Evolutionary conservation across 2,797 vertebrate species (phyloP), one percentile per base, ranked within the genome.

Genomic region (Alectoris magna): DNA sequence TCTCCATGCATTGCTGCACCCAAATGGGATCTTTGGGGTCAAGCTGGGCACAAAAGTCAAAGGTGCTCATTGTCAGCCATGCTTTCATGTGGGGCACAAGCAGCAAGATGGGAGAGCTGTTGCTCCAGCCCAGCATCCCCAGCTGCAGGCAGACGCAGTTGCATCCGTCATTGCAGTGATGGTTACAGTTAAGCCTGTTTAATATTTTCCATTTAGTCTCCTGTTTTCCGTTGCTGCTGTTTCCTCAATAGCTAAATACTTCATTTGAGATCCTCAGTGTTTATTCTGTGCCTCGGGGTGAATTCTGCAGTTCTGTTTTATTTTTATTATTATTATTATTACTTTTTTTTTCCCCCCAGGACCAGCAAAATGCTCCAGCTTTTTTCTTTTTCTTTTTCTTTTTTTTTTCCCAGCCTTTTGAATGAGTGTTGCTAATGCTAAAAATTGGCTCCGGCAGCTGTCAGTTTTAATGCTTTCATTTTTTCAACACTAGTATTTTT

Each of bases 361-460:
- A 82, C 53, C 38, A 79, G 53, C 34, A 82, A 82, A 96, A 76
- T 17, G 10, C 34, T 68, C 80, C 83, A 88, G 87, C 41, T 18
- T 67, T 91, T 88, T 53, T 53, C 41, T 18, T 67, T 90, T 86
- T 53, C 27, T 53, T 17, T 29, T 53, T 16, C 7, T 53, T 69
- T 8, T 51, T 9, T 13, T 19, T 34, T 34, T 34, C 34, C 34
- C 9, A 31, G 27, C 39, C 19, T 7, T 14, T 67, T 87, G 85
- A 92, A 91, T 96, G 88, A 90, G 23, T 56, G 87, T 79, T 71
- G n/a, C 71, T 92, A 88, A 92, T 92, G 80, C 76, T 90, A 82
- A 92, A 69, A 94, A 87, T 63, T 68, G 58, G 55, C 84, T 84
- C 44, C 74, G 14, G 36, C 53, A 64, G 56, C 64, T 11, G 26